Percentiles rank a stretch among this genome's conserved stretches.
Evolutionary conservation across 92 coral and sea anemone species (phyloP).

Genomic region (Desmophyllum pertusum): DNA sequence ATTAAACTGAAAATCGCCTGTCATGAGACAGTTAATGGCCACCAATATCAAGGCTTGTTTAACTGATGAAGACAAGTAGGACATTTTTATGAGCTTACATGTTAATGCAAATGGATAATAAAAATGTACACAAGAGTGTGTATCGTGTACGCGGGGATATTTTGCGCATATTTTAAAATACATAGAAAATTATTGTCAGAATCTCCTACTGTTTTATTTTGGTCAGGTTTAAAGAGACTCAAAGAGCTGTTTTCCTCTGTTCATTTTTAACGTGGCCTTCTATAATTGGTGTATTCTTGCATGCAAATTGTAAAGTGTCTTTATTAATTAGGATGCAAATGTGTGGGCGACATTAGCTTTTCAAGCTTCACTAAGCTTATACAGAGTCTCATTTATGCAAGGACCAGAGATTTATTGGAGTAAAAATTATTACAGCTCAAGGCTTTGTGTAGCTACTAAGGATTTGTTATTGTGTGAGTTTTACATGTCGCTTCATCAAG

Average conservation of each 20-base stretch:
- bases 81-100: neutral
- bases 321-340: too few species aligned
- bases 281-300: neutral
- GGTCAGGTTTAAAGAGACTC: neutral
- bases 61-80: too few species aligned
- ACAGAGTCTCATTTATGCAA: neutral
- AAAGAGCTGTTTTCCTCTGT: neutral
- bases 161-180: neutral
- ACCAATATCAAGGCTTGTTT: too few species aligned
- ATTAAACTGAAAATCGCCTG: neutral
- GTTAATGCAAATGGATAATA: neutral
- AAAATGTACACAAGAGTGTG: neutral
- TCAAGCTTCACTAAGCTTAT: too few species aligned
- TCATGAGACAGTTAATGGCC: neutral
- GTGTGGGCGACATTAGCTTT: too few species aligned
- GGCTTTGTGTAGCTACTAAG: too few species aligned
- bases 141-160: neutral
- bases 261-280: neutral
- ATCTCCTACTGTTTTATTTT: neutral
- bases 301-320: neutral
- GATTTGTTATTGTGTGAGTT: too few species aligned
- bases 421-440: neutral
- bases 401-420: neutral
- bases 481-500: too few species aligned
- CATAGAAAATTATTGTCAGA: neutral